A percentile compares a stretch with the other conserved stretches of the same genome.
phyloP scores from a whole-genome alignment of 2,888 invertebrate species.

The Stegophylla sp. region DNA sequence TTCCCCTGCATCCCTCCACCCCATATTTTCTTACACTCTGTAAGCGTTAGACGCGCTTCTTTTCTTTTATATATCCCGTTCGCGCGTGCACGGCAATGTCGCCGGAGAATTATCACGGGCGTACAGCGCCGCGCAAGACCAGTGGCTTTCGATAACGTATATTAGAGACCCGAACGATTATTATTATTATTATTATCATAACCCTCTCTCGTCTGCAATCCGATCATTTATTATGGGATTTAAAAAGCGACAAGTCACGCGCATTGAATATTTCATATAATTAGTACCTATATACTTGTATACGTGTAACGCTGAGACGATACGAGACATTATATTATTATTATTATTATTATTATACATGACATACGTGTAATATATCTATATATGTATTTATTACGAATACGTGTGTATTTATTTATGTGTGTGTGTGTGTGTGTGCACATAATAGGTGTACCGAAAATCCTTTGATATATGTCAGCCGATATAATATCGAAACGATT shows the following conservation, averaged over 20 bases:
- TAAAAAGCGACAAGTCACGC: conserved; percentile 59
- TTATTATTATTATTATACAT: too few relatives aligned
- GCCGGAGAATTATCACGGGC: conserved; percentile 47
- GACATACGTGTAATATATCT: not conserved
- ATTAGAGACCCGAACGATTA: conserved; percentile 50
- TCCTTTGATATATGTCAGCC: conserved; percentile 56
- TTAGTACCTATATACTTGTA: conserved; percentile 29
- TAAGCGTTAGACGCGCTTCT: conserved; percentile 6
- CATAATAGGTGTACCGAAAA: conserved; percentile 32
- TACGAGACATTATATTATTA: too few relatives aligned
- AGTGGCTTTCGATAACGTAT: conserved; percentile 59
- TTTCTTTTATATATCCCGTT: conserved; percentile 31
- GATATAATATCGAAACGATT: conserved; percentile 52
- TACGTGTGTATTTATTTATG: too few relatives aligned
- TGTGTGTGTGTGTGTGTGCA: too few relatives aligned
- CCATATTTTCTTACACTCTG: not conserved
- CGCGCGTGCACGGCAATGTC: conserved; percentile 51
- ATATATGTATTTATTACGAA: not conserved
- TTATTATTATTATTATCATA: too few relatives aligned
- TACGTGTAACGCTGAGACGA: not conserved
- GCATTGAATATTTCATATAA: conserved; percentile 57
- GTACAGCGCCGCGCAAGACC: conserved; percentile 55
- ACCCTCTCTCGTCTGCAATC: conserved; percentile 55
- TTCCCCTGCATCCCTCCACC: not conserved
- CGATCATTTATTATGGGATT: conserved; percentile 59